A percentile compares a stretch with the other conserved stretches of the same genome.
phyloP scores from a whole-genome alignment of 2,797 vertebrate species.

The Aulostomus chinensis region DNA sequence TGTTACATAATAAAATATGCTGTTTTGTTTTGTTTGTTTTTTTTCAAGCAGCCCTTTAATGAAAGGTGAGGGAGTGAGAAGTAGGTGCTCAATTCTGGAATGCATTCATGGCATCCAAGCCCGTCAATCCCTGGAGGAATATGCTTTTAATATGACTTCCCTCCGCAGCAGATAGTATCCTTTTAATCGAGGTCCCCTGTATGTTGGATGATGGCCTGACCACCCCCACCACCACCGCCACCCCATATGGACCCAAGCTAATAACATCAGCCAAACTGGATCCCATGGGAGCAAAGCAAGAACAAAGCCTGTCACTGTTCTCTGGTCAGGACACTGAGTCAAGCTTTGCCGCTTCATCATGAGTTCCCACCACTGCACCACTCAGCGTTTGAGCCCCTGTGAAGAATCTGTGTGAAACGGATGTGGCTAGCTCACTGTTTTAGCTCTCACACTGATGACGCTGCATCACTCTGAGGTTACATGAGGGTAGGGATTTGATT shows the following conservation, averaged over 20 bases:
- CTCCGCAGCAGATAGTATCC: conserved; percentile 19
- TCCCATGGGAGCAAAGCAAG: conserved; percentile 51
- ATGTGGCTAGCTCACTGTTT: conserved; percentile 10
- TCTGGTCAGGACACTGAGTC: conserved; percentile 45
- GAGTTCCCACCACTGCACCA: conserved; percentile 47
- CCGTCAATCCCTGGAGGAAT: conserved; percentile 4
- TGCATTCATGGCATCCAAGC: background rate
- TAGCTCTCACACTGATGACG: conserved; percentile 8
- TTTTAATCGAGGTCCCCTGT: conserved; percentile 43
- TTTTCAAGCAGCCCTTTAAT: background rate
- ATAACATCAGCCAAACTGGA: conserved; percentile 59
- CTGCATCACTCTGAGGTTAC: background rate
- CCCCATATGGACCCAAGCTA: conserved; percentile 54
- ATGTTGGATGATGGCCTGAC: conserved; percentile 58
- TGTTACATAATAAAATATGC: background rate
- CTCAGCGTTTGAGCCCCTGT: conserved; percentile 19
- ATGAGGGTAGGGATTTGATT: background rate
- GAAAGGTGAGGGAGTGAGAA: background rate
- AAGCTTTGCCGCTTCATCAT: conserved; percentile 40
- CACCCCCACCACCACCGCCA: background rate
- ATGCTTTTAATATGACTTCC: conserved; percentile 28
- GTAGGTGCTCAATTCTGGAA: background rate
- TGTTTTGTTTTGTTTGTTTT: background rate
- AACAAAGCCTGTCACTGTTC: conserved; percentile 73
- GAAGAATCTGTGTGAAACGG: conserved; percentile 26